A percentile compares a stretch with the other conserved stretches of the same genome.
Evolutionary conservation across 2,113 vertebrate genomes (phyloP).

Genomic region (Hiodon alosoides): DNA sequence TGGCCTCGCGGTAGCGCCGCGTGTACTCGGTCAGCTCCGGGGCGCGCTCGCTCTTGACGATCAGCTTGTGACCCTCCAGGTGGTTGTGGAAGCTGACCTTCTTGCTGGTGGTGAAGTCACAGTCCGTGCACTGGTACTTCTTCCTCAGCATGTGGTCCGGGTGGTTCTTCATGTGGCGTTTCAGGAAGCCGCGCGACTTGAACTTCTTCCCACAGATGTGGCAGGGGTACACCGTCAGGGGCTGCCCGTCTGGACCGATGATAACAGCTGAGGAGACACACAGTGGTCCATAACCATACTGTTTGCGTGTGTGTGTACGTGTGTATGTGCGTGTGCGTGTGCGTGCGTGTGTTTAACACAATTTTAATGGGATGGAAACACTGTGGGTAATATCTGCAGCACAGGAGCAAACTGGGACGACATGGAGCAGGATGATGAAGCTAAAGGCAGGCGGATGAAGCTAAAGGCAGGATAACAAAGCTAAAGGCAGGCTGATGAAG

Average conservation of each 20-base stretch:
- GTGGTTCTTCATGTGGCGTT: slow-evolving; percentile 86
- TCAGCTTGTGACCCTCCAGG: slow-evolving; percentile 83
- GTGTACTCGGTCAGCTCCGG: slow-evolving; percentile 78
- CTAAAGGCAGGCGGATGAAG: no score
- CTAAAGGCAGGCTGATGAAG: no score
- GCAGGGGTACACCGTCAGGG: slow-evolving; percentile 83
- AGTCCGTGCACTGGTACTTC: slow-evolving; percentile 86
- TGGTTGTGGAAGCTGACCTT: slow-evolving; percentile 86
- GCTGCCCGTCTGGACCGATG: slow-evolving; percentile 84
- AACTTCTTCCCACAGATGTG: slow-evolving; percentile 88
- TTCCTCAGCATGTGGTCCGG: slow-evolving; percentile 80
- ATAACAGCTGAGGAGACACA: slow-evolving; percentile 68
- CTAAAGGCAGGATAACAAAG: no score
- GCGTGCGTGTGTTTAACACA: background rate
- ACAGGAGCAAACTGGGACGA: no score
- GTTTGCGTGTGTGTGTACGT: background rate
- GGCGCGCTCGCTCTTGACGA: slow-evolving; percentile 74
- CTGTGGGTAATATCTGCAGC: no score
- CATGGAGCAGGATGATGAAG: no score
- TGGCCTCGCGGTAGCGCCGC: slow-evolving; percentile 74
- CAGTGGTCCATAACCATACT: background rate
- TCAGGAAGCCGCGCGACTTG: slow-evolving; percentile 83
- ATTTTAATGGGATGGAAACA: no score
- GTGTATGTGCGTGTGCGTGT: background rate
- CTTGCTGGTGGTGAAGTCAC: slow-evolving; percentile 87